These are phyloP conservation scores for Noctua pronuba DNA, from an alignment of 2,888 invertebrate species.

Conservation along the genomic window DNA sequence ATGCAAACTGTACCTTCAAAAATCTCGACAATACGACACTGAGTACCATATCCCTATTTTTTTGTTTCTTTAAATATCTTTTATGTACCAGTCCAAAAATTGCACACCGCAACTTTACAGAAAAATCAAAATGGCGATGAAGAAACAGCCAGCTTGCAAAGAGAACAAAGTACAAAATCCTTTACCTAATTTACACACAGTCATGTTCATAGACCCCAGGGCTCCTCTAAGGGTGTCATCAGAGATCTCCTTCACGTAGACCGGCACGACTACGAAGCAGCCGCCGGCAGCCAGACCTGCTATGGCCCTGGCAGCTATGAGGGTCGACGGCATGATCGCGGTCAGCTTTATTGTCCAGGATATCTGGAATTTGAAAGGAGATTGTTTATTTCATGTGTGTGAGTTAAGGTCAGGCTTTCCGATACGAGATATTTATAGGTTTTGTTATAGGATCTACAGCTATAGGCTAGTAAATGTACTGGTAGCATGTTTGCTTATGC, in stretches of 20 bases:
- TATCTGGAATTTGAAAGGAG: constrained; percentile 72
- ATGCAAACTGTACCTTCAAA: neutral
- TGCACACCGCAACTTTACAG: neutral
- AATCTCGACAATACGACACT: neutral
- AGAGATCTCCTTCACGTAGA: constrained; percentile 81
- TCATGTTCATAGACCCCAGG: constrained; percentile 80
- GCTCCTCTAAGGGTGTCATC: constrained; percentile 80
- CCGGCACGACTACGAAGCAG: constrained; percentile 81
- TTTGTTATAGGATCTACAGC: neutral
- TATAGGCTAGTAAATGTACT: neutral
- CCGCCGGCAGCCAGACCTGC: constrained; percentile 80
- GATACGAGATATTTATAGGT: neutral
- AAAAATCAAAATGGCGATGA: neutral
- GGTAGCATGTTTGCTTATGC: neutral
- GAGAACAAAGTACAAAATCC: neutral
- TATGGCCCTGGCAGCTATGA: constrained; percentile 76
- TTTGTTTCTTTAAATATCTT: neutral
- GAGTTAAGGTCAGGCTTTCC: neutral
- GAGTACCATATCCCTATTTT: neutral
- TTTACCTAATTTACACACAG: constrained; percentile 77
- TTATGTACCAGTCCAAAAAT: neutral
- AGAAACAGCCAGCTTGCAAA: neutral
- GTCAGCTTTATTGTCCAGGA: constrained; percentile 80
- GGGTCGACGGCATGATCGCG: constrained; percentile 69
- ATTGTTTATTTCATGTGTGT: neutral